Evolutionary conservation across 2,113 vertebrate species (phyloP), one percentile per base, ranked within the genome.

Genomic region (Fregetta grallaria): DNA sequence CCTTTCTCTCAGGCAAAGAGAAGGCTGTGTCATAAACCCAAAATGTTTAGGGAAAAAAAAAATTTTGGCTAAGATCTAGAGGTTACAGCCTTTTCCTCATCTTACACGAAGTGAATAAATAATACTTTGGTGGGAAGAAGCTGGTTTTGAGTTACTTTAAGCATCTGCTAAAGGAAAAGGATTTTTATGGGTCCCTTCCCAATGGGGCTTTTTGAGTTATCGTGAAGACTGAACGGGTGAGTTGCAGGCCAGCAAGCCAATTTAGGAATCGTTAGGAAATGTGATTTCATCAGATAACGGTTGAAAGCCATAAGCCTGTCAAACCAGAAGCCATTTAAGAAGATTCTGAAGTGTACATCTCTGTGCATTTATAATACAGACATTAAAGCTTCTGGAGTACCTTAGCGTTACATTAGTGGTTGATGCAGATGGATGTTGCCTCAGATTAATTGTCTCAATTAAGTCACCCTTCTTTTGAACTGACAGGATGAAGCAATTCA

Each of bases 391-490:
- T 89, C 61, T 67, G 26, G 30, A 87, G 27, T 49, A 56, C 25
- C 23, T 78, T 44, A 86, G 19, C 1, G 1, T 87, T 61, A 87
- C 15, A 14, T 71, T 78, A 89, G 56, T 17, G 47, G 61, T 26
- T 89, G 73, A 53, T 23, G 20, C 32, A 92, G 44, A 80, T 80
- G 63, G 71, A 75, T 22, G 36, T 78, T 72, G 47, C 52, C 32
- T 44, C 52, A 42, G 76, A 59, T 78, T 71, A 81, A 84, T 78
- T 78, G 66, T 61, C 61, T 85, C 56, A 84, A 6, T 73, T 88
- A 86, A 96, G 22, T 50, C 71, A 86, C 38, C 47, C 36, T 86
- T 79, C 67, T 71, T 94, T 80, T 59, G 25, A 94, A 82, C 25
- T 16, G 40, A 72, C 15, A 68, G 61, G 66, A 75, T 82, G 42